These are phyloP conservation scores for Lepidurus couesii DNA, from an alignment of 1,140 invertebrate genomes.

Conservation along the genomic window DNA sequence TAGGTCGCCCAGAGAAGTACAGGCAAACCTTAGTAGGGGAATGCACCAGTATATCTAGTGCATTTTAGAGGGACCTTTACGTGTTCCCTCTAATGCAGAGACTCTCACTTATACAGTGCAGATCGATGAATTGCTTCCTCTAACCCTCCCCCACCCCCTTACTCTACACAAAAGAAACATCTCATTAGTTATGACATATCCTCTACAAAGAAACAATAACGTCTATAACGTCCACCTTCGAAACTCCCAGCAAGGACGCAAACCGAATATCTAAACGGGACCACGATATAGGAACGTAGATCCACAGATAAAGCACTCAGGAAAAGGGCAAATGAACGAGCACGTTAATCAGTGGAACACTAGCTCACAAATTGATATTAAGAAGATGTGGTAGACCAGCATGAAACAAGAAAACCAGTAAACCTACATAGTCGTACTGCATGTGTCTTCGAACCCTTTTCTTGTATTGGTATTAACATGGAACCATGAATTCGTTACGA, in stretches of 20 bases:
- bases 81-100: neutral
- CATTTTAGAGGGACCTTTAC: conserved; percentile 8
- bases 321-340: too few relatives aligned
- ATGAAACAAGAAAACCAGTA: too few relatives aligned
- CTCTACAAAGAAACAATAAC: too few relatives aligned
- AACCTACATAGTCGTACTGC: too few relatives aligned
- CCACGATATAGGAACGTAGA: too few relatives aligned
- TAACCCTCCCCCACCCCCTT: neutral
- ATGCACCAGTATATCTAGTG: neutral
- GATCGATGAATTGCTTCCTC: conserved; percentile 3
- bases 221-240: too few relatives aligned
- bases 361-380: too few relatives aligned
- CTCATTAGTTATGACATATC: neutral
- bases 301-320: too few relatives aligned
- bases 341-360: too few relatives aligned
- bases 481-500: conserved; percentile 9
- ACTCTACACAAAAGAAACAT: conserved; percentile 10
- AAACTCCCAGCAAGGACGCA: conserved; percentile 2
- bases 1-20: neutral
- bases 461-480: conserved; percentile 15
- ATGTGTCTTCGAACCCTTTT: neutral
- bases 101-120: neutral
- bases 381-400: too few relatives aligned
- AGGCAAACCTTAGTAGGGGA: too few relatives aligned
- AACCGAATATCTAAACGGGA: neutral